A percentile compares a stretch with the other conserved stretches of the same genome.
phyloP scores from a whole-genome alignment of 2,797 vertebrate species.

The Pseudocheirus occidentalis region DNA sequence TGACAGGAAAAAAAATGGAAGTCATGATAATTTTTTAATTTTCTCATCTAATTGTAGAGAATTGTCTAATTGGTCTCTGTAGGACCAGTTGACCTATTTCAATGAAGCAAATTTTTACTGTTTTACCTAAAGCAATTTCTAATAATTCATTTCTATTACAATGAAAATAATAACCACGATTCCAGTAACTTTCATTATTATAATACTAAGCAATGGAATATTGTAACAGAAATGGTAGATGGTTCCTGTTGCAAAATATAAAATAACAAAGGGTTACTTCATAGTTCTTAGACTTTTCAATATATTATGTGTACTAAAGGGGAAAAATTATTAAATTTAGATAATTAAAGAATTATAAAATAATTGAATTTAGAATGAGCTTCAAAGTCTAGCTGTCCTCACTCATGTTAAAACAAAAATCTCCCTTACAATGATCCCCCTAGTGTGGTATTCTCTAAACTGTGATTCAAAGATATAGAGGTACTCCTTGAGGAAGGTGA shows the following conservation, averaged over 20 bases:
- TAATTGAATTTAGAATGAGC: background rate
- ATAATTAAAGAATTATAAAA: background rate
- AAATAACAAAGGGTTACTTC: background rate
- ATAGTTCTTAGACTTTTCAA: background rate
- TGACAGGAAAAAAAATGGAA: background rate
- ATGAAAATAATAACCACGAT: background rate
- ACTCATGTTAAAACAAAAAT: too few species aligned
- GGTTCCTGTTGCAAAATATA: background rate
- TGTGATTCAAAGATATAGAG: too few species aligned
- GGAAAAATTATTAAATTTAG: background rate
- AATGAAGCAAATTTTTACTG: background rate
- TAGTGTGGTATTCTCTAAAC: too few species aligned
- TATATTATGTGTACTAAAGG: background rate
- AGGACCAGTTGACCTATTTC: background rate
- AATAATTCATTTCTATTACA: background rate
- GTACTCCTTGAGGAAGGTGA: too few species aligned
- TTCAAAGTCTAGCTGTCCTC: too few species aligned
- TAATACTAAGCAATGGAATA: background rate
- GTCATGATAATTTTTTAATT: background rate
- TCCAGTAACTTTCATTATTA: slow-evolving; percentile 14
- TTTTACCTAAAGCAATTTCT: slow-evolving; percentile 25
- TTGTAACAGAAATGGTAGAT: too few species aligned
- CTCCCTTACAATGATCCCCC: too few species aligned
- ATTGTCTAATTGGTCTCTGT: background rate
- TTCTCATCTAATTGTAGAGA: background rate